Evolutionary conservation across 1,140 invertebrate genomes (phyloP).

Genomic region (Anadara kagoshimensis): DNA sequence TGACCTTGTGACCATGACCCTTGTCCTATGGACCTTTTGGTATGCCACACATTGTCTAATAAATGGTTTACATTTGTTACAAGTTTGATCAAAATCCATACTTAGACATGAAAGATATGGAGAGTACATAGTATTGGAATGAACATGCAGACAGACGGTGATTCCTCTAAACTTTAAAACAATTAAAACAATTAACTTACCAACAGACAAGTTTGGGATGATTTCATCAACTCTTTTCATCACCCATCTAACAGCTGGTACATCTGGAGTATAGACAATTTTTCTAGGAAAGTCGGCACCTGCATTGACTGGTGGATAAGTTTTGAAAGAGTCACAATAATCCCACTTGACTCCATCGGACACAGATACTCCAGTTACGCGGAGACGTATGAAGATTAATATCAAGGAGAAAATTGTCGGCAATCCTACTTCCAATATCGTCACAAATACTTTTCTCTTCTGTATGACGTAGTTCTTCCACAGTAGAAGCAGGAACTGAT

Average conservation of each 20-base stretch:
- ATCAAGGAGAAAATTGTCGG: constrained; percentile 67
- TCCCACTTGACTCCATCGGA: constrained; percentile 54
- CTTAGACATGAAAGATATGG: no score
- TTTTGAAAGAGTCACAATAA: constrained; percentile 42
- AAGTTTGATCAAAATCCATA: no score
- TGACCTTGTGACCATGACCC: no score
- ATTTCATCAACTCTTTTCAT: constrained; percentile 31
- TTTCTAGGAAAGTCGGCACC: constrained; percentile 14
- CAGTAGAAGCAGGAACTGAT: constrained; percentile 60
- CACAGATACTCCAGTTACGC: constrained; percentile 51
- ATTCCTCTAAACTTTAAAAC: no score
- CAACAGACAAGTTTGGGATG: no score
- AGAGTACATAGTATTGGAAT: no score
- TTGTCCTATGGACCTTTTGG: no score
- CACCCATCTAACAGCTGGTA: constrained; percentile 26
- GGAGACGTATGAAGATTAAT: constrained; percentile 62
- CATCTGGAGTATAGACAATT: constrained; percentile 46
- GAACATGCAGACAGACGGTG: no score
- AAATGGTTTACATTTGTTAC: no score
- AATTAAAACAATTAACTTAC: no score
- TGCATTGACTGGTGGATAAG: constrained; percentile 9
- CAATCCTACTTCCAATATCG: constrained; percentile 63
- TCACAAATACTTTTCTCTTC: constrained; percentile 59
- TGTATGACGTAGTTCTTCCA: constrained; percentile 71
- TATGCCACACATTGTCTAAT: no score